A percentile compares a stretch with the other conserved stretches of the same genome.
These are phyloP conservation scores for Nerophis lumbriciformis DNA, from an alignment of 2,113 vertebrate species.

Conservation along the genomic window DNA sequence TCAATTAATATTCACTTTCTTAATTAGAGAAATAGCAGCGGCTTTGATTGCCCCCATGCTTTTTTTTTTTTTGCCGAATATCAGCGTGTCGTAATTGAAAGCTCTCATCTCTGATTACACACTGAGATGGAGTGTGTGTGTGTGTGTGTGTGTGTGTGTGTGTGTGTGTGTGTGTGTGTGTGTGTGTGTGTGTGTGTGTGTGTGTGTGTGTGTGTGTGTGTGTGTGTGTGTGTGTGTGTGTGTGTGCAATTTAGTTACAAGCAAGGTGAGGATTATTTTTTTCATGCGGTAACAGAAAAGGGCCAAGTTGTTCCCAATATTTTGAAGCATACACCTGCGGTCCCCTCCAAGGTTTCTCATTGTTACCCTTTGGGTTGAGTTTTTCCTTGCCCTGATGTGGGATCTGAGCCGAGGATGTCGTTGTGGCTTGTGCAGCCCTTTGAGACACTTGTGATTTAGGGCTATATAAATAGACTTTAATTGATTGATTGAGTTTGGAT, in stretches of 20 bases:
- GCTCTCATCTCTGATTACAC: slow-evolving; percentile 16
- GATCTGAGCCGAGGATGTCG: no score
- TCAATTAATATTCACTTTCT: slow-evolving; percentile 25
- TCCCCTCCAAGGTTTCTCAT: no score
- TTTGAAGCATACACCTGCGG: no score
- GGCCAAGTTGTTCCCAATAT: no score
- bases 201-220: background rate
- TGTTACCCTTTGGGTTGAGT: no score
- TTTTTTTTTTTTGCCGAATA: background rate
- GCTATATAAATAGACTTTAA: no score
- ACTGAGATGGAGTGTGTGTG: background rate
- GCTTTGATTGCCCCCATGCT: slow-evolving; percentile 16
- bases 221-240: background rate
- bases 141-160: background rate
- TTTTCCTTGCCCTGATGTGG: no score
- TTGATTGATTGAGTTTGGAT: no score
- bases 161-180: background rate
- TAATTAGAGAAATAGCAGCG: slow-evolving; percentile 14
- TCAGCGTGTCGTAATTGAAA: slow-evolving; percentile 15
- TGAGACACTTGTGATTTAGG: no score
- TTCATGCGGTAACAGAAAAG: no score
- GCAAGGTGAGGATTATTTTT: background rate
- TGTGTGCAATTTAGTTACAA: background rate
- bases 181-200: background rate
- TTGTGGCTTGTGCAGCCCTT: no score